phyloP scores from a whole-genome alignment of 2,888 invertebrate species.

The Phanerotoma sp. region DNA sequence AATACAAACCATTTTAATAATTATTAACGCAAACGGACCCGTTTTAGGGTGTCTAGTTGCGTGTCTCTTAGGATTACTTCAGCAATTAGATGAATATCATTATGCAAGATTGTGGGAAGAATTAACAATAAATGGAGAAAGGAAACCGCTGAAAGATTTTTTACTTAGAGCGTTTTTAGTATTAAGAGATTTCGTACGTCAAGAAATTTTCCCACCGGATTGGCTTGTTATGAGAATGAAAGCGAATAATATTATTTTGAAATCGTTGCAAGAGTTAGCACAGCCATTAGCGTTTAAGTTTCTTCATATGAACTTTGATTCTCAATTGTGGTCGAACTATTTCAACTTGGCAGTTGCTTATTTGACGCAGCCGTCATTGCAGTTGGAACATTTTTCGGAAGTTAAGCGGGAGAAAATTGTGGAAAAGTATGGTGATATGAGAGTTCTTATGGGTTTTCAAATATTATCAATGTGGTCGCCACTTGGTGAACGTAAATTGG shows the following conservation, averaged over 20 bases:
- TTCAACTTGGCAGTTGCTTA: slow-evolving; percentile 80
- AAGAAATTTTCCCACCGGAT: slow-evolving; percentile 80
- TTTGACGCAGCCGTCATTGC: slow-evolving; percentile 77
- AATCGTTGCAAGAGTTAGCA: slow-evolving; percentile 83
- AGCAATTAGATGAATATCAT: slow-evolving; percentile 83
- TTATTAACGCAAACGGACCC: slow-evolving; percentile 75
- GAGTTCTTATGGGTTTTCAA: slow-evolving; percentile 89
- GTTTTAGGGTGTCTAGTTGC: slow-evolving; percentile 82
- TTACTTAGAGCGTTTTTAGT: slow-evolving; percentile 79
- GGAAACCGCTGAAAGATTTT: slow-evolving; percentile 83
- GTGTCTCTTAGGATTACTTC: slow-evolving; percentile 81
- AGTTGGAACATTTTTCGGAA: slow-evolving; percentile 79
- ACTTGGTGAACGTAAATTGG: slow-evolving; percentile 81
- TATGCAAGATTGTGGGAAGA: slow-evolving; percentile 87
- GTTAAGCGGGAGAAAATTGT: slow-evolving; percentile 76
- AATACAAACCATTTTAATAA: slow-evolving; percentile 80
- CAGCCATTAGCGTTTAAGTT: slow-evolving; percentile 85
- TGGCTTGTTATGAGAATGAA: slow-evolving; percentile 91
- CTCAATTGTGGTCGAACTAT: slow-evolving; percentile 73
- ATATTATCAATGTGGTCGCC: slow-evolving; percentile 91
- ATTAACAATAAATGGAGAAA: slow-evolving; percentile 66
- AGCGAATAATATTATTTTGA: slow-evolving; percentile 81
- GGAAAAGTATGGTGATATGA: slow-evolving; percentile 84
- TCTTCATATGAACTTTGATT: slow-evolving; percentile 64
- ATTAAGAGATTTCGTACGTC: slow-evolving; percentile 76